A percentile compares a stretch with the other conserved stretches of the same genome.
phyloP scores from a whole-genome alignment of 1,140 invertebrate genomes.

The Bombus breviceps region DNA sequence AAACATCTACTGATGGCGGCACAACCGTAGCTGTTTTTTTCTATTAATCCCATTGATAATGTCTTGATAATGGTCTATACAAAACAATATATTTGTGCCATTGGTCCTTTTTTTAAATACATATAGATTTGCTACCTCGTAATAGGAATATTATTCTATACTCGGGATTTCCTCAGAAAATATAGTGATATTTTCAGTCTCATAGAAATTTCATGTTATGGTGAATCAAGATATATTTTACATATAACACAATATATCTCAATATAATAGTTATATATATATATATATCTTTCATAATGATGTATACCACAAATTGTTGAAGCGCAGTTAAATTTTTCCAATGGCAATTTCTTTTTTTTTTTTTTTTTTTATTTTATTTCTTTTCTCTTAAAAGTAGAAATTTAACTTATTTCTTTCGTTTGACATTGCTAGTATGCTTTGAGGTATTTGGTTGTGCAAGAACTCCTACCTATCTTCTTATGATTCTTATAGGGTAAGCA shows the following conservation, averaged over 20 bases:
- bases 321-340: conserved; percentile 28
- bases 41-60: conserved; percentile 31
- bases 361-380: neutral
- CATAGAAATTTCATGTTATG: neutral
- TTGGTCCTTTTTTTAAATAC: conserved; percentile 10
- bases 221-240: neutral
- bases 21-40: conserved; percentile 70
- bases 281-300: neutral
- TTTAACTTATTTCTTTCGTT: conserved; percentile 27
- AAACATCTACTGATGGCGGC: conserved; percentile 71
- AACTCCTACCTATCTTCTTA: conserved; percentile 76
- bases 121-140: conserved; percentile 29
- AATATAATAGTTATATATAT: neutral
- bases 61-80: conserved; percentile 20
- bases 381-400: neutral
- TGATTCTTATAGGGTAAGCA: conserved; percentile 81
- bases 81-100: conserved; percentile 14
- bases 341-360: conserved; percentile 14
- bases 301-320: neutral
- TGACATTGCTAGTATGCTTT: conserved; percentile 49
- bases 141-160: conserved; percentile 9
- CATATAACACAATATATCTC: neutral
- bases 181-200: conserved; percentile 6
- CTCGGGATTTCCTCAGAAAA: conserved; percentile 18
- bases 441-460: conserved; percentile 77